Conservation (phyloP, 2,888 invertebrate species). For the Chymomyza amoena region DNA sequence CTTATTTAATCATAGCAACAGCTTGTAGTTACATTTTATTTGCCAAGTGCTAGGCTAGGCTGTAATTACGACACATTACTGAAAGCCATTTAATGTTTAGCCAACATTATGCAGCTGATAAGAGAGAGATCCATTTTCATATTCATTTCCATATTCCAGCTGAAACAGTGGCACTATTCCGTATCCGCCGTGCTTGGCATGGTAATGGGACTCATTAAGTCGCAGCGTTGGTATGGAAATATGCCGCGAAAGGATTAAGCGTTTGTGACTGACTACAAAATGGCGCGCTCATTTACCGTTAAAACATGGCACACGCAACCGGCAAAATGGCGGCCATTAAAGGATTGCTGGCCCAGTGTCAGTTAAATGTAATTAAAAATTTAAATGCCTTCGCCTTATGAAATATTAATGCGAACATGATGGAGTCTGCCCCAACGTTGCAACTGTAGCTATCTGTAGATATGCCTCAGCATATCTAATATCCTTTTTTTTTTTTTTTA, state of each 20-base stretch:
- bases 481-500: background rate
- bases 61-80: background rate
- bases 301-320: conserved; percentile 30
- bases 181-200: conserved; percentile 52
- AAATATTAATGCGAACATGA: conserved; percentile 62
- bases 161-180: background rate
- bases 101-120: conserved; percentile 28
- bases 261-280: conserved; percentile 5
- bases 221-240: conserved; percentile 48
- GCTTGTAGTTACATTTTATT: background rate
- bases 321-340: conserved; percentile 38
- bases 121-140: conserved; percentile 20
- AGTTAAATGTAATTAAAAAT: conserved; percentile 55
- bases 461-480: background rate
- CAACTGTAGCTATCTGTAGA: background rate
- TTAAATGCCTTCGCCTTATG: conserved; percentile 60
- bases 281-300: background rate
- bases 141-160: conserved; percentile 1
- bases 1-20: background rate
- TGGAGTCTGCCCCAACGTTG: conserved; percentile 4
- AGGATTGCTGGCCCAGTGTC: conserved; percentile 22
- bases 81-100: conserved; percentile 24
- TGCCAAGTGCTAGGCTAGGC: background rate
- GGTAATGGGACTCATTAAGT: conserved; percentile 61
- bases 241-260: conserved; percentile 64